Conservation (phyloP, 2,113 vertebrate species). For the Burhinus oedicnemus region DNA sequence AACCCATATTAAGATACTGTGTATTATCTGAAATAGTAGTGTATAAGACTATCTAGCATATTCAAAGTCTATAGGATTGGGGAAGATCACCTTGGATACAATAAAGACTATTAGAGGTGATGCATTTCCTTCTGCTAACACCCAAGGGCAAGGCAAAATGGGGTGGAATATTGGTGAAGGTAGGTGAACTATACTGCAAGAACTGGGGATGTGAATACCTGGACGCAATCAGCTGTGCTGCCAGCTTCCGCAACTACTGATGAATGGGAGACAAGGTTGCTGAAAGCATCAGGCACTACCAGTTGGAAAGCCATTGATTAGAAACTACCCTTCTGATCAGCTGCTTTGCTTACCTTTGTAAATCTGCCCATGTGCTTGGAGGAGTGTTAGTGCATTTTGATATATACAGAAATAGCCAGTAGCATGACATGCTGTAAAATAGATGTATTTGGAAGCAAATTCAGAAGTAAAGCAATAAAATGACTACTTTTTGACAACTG, state of each 20-base stretch:
- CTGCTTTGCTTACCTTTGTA: neutral
- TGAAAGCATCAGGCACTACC: neutral
- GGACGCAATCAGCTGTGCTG: neutral
- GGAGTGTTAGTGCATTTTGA: neutral
- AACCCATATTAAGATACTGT: neutral
- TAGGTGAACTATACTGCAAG: neutral
- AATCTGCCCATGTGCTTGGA: neutral
- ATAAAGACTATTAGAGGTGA: neutral
- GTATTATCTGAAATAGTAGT: neutral
- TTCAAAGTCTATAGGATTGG: neutral
- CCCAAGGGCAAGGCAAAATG: neutral
- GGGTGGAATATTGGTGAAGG: neutral
- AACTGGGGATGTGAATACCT: neutral
- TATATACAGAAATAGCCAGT: neutral
- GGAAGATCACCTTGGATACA: neutral
- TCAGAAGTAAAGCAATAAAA: neutral
- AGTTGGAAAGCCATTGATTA: neutral
- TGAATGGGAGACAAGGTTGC: neutral
- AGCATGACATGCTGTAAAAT: neutral
- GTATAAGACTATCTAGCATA: neutral
- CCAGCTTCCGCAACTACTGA: neutral
- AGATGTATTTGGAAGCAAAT: neutral
- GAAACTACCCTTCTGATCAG: neutral
- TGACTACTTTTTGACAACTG: neutral
- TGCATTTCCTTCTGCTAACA: neutral